Evolutionary conservation across 1,140 invertebrate genomes (phyloP), one percentile per base, ranked within the genome.

Genomic region (Calycopis cecrops): DNA sequence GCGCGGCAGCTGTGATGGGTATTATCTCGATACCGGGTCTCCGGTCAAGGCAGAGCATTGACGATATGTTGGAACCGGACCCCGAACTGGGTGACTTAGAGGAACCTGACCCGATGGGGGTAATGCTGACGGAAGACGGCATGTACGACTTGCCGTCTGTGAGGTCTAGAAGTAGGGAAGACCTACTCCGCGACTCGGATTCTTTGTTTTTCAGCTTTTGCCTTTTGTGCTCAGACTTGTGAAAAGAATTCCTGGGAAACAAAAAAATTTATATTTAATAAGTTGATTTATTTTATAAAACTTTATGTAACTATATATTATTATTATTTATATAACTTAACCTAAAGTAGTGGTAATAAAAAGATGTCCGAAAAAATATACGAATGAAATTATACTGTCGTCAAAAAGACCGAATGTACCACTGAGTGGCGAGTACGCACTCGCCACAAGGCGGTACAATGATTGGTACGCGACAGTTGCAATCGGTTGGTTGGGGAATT

Each of bases 11-110:
- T 0, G 91, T 87, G 49, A 95, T 92, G 0, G 94, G 93, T 69
- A 95, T 94, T 17, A 95, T 94, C 79, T 95, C 94, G 55, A 95
- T 95, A 0, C 93, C 93, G 0, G 93, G 92, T 34, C 93, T 83
- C 48, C 92, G 87, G 59, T 94, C 92, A 33, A 93, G 77, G 12
- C 90, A 90, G 3, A 93, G 73, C 65, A 92, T 90, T 6, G 92
- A 92, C 12, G 90, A 91, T 56, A 93, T 90, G 65, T 88, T 91
- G 2, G 88, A 80, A 0, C 87, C 84, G 4, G 88, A 69, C 6
- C 65, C 69, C 4, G 79, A 60, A 42, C 63, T 73, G 0, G 77
- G 60, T 9, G 71, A 54, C 40, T 72, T 69, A 0, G 80, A 69
- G 9, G 79, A 65, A 34, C 63, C 78, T 58, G 89, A 76, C 55